Conservation (phyloP, 2,113 vertebrate species). For the Catharus minimus region DNA sequence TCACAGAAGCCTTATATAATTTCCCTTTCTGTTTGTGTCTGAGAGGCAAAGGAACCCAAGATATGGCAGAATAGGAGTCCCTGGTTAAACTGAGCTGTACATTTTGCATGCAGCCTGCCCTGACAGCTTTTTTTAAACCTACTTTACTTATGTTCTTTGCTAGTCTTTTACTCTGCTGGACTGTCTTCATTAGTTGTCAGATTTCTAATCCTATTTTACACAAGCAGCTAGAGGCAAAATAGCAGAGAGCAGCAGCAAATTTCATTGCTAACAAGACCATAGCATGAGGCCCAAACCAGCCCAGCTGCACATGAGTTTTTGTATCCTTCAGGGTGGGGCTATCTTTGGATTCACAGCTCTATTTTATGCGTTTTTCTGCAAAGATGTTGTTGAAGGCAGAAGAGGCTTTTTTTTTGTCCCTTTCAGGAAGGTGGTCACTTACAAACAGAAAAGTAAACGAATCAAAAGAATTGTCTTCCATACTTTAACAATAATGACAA, state of each 20-base stretch:
- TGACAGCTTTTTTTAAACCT: neutral
- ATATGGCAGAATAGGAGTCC: neutral
- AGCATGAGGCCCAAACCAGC: neutral
- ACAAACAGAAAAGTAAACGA: neutral
- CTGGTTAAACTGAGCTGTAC: neutral
- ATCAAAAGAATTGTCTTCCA: neutral
- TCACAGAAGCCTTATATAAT: neutral
- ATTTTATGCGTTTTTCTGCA: neutral
- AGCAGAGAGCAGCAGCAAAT: neutral
- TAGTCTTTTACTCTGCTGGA: neutral
- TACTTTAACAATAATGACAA: neutral
- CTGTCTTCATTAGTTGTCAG: neutral
- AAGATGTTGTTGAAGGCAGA: neutral
- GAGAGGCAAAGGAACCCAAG: neutral
- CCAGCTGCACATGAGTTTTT: neutral
- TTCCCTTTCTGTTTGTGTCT: neutral
- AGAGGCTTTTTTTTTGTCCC: neutral
- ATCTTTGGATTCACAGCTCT: neutral
- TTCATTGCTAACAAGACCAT: neutral
- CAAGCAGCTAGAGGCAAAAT: neutral
- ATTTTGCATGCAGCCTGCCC: neutral
- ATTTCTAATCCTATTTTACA: slow-evolving; percentile 8
- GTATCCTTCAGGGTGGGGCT: neutral
- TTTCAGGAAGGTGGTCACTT: neutral
- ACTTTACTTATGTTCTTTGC: neutral